Percentiles rank a stretch among this genome's conserved stretches.
Evolutionary conservation across 2,888 invertebrate species (phyloP).

Genomic region (Vannuccia rotundouncinata): DNA sequence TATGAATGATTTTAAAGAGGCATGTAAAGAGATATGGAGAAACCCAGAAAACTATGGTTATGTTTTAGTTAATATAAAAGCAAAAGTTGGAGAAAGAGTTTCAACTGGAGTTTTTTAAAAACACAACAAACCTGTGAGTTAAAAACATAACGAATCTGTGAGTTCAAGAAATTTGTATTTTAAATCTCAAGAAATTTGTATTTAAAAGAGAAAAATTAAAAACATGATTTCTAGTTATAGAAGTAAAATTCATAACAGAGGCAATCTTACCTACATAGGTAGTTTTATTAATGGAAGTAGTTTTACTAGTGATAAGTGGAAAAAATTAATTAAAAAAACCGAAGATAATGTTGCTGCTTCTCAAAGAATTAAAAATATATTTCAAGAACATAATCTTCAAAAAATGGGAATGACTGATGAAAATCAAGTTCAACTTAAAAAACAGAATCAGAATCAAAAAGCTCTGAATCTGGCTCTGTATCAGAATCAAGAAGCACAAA

Average conservation of each 20-base stretch:
- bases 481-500: too few species aligned
- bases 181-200: neutral
- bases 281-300: too few species aligned
- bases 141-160: neutral
- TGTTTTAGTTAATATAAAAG: neutral
- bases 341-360: too few species aligned
- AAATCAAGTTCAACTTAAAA: too few species aligned
- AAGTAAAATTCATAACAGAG: too few species aligned
- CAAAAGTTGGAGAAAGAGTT: neutral
- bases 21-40: neutral
- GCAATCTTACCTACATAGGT: too few species aligned
- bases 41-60: neutral
- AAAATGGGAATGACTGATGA: neutral
- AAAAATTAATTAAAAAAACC: too few species aligned
- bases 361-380: neutral
- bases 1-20: neutral
- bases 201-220: neutral
- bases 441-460: too few species aligned
- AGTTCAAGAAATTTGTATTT: too few species aligned
- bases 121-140: neutral
- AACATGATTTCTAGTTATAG: too few species aligned
- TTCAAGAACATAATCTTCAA: neutral
- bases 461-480: too few species aligned
- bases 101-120: neutral
- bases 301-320: too few species aligned